These are phyloP conservation scores for Drosophila algonquin DNA, from an alignment of 2,888 invertebrate species.

Conservation along the genomic window DNA sequence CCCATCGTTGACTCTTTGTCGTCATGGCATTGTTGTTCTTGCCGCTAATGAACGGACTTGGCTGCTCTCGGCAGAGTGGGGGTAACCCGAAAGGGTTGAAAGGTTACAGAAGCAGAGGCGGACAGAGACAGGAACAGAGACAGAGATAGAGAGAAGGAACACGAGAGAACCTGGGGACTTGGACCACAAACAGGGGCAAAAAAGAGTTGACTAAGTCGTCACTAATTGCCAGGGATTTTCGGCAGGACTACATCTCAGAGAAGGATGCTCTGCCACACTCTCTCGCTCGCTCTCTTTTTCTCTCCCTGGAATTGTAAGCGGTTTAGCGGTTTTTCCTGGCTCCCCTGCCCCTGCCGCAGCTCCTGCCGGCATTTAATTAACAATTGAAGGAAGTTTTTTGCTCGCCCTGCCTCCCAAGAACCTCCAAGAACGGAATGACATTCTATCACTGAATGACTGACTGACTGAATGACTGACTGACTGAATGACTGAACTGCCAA, in stretches of 20 bases:
- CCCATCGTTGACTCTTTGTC: conserved; percentile 7
- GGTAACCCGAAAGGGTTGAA: neutral
- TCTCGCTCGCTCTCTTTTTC: neutral
- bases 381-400: conserved; percentile 46
- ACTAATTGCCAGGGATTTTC: conserved; percentile 67
- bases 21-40: conserved; percentile 48
- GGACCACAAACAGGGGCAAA: conserved; percentile 39
- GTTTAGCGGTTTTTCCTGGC: conserved; percentile 62
- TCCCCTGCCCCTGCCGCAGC: neutral
- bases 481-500: conserved; percentile 44
- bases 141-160: neutral
- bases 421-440: neutral
- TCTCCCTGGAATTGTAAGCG: conserved; percentile 50
- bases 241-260: conserved; percentile 10
- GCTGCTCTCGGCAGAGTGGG: conserved; percentile 1
- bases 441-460: neutral
- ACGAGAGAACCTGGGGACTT: neutral
- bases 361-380: conserved; percentile 42
- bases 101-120: neutral
- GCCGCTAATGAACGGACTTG: conserved; percentile 41
- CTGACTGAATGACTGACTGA: conserved; percentile 32
- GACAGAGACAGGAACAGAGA: no score
- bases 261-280: neutral
- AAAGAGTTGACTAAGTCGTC: conserved; percentile 59
- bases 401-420: neutral